Evolutionary conservation across 2,888 invertebrate species (phyloP).

Genomic region (Anodontia alba): DNA sequence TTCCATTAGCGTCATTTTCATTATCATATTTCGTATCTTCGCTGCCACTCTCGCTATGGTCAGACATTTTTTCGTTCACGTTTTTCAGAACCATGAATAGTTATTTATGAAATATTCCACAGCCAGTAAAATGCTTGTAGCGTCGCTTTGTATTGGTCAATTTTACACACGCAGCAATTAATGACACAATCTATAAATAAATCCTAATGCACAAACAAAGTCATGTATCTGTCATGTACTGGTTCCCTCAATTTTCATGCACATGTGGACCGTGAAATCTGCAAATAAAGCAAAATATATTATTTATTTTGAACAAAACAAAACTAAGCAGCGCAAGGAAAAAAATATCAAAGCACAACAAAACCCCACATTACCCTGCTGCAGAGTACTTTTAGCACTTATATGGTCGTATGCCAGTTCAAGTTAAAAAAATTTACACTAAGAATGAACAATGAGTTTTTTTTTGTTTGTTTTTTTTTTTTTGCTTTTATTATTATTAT

Average conservation of each 20-base stretch:
- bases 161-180: not conserved
- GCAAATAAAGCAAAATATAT: not conserved
- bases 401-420: too few species aligned
- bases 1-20: constrained; percentile 60
- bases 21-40: constrained; percentile 57
- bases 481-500: too few species aligned
- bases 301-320: too few species aligned
- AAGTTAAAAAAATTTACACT: too few species aligned
- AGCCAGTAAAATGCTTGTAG: not conserved
- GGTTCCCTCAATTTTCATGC: constrained; percentile 9
- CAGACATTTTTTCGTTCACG: constrained; percentile 73
- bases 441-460: too few species aligned
- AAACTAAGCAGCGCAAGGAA: too few species aligned
- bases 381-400: too few species aligned
- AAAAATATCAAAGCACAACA: too few species aligned
- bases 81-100: constrained; percentile 2
- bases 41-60: constrained; percentile 78
- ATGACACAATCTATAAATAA: not conserved
- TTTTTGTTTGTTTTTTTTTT: too few species aligned
- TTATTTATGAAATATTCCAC: not conserved
- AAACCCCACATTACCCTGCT: too few species aligned
- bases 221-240: not conserved
- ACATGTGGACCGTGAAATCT: not conserved
- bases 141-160: not conserved
- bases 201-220: not conserved